phyloP scores from a whole-genome alignment of 2,797 vertebrate genomes.

The Alcedo quadribrachys region DNA sequence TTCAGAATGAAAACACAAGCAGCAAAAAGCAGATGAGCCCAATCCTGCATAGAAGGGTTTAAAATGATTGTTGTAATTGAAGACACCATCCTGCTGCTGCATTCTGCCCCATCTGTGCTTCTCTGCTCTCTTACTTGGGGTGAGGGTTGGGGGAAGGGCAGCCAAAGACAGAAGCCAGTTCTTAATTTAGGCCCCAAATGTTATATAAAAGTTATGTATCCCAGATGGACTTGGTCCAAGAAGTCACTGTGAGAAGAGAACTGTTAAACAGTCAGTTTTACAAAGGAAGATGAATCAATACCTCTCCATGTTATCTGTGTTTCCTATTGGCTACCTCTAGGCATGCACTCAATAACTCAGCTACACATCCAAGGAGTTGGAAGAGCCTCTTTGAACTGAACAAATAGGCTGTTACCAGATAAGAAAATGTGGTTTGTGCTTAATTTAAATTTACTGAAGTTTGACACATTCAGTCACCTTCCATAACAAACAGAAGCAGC shows the following conservation, averaged over 20 bases:
- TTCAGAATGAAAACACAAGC: neutral
- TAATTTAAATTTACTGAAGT: neutral
- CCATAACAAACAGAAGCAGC: neutral
- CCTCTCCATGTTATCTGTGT: neutral
- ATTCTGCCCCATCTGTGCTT: neutral
- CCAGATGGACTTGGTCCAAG: neutral
- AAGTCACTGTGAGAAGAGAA: neutral
- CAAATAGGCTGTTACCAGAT: neutral
- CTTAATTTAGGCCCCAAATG: conserved; percentile 42
- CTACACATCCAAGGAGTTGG: neutral
- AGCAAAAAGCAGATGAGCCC: neutral
- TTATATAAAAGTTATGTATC: neutral
- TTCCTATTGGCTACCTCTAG: neutral
- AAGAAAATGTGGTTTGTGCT: neutral
- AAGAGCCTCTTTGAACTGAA: neutral
- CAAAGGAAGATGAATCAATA: neutral
- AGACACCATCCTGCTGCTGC: neutral
- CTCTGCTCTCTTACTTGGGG: neutral
- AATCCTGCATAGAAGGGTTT: neutral
- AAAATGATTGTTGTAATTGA: neutral
- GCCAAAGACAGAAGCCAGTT: conserved; percentile 7
- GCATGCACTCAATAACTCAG: neutral
- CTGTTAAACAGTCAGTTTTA: neutral
- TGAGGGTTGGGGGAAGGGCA: neutral
- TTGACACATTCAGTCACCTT: neutral